phyloP scores from a whole-genome alignment of 2,797 vertebrate genomes.

The Buceros bicornis region DNA sequence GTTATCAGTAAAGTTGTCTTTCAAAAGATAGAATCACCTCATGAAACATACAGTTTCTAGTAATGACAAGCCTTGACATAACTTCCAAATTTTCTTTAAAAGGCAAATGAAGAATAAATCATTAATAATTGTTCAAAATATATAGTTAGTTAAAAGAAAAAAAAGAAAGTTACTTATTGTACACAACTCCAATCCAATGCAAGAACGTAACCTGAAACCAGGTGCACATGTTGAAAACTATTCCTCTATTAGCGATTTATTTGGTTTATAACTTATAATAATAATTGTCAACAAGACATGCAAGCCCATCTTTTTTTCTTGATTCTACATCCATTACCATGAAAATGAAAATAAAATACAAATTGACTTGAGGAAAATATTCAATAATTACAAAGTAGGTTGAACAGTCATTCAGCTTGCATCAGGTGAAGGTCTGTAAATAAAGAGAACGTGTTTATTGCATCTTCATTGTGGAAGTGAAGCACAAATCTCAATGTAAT shows the following conservation, averaged over 20 bases:
- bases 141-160: not conserved
- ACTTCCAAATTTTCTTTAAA: not conserved
- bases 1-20: not conserved
- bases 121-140: not conserved
- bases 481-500: not conserved
- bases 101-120: not conserved
- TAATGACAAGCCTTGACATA: not conserved
- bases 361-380: not conserved
- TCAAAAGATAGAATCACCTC: not conserved
- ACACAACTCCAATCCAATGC: not conserved
- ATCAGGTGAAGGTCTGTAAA: not conserved
- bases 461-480: not conserved
- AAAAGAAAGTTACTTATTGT: not conserved
- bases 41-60: not conserved
- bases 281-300: not conserved
- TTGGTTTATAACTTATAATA: not conserved
- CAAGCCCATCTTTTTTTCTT: not conserved
- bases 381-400: not conserved
- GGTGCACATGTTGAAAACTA: not conserved
- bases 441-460: not conserved
- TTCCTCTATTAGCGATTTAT: not conserved
- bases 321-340: not conserved
- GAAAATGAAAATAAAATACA: not conserved
- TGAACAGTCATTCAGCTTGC: not conserved
- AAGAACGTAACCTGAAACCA: not conserved